Evolutionary conservation across 2,888 invertebrate species (phyloP).

Genomic region (Tetragnatha montana): DNA sequence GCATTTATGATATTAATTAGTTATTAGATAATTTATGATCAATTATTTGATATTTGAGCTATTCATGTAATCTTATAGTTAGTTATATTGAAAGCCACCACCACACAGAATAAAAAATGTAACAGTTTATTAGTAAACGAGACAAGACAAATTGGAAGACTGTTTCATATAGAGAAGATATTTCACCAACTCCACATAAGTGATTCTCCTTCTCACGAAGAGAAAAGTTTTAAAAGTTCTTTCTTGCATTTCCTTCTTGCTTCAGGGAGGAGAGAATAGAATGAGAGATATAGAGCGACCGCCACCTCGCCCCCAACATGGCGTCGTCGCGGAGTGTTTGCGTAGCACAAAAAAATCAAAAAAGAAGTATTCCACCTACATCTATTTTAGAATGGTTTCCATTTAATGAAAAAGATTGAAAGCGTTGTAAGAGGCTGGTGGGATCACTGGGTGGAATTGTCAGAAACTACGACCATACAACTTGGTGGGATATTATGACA

Average conservation of each 20-base stretch:
- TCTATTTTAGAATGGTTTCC: constrained; percentile 12
- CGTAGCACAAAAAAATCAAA: constrained; percentile 19
- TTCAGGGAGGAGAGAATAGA: constrained; percentile 15
- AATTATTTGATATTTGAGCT: too few relatives aligned
- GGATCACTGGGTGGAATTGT: background rate
- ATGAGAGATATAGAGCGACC: constrained; percentile 8
- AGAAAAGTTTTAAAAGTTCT: constrained; percentile 57
- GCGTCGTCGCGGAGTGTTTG: constrained; percentile 43
- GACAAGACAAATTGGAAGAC: constrained; percentile 70
- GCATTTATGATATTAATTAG: too few relatives aligned
- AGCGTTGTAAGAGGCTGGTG: background rate
- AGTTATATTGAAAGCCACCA: too few relatives aligned
- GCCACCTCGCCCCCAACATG: constrained; percentile 30
- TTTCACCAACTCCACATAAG: constrained; percentile 38
- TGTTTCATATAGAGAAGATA: constrained; percentile 61
- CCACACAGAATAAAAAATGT: constrained; percentile 38
- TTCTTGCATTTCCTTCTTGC: constrained; percentile 1
- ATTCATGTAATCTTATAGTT: too few relatives aligned
- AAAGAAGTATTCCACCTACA: constrained; percentile 25
- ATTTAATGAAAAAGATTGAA: constrained; percentile 32
- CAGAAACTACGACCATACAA: background rate
- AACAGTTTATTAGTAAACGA: constrained; percentile 68
- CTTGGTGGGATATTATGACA: background rate
- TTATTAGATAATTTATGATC: too few relatives aligned
- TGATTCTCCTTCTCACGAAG: constrained; percentile 33